Conservation (phyloP, 2,888 invertebrate species). For the Drosophila tanythrix region DNA sequence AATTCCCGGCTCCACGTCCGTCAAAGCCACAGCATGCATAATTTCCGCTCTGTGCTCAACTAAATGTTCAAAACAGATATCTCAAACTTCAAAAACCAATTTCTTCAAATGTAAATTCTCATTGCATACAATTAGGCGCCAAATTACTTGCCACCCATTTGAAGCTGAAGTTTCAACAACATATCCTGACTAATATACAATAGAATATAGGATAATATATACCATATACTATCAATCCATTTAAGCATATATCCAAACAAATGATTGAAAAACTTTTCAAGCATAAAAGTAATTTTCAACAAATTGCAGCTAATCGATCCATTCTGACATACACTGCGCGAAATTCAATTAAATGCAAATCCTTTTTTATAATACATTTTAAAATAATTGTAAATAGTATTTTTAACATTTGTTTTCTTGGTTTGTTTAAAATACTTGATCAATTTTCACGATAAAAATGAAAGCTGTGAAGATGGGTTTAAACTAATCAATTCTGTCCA, state of each 20-base stretch:
- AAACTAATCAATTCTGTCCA: not conserved
- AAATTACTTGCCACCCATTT: not conserved
- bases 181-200: not conserved
- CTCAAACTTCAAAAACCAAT: slow-evolving; percentile 18
- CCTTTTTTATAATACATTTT: not conserved
- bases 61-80: slow-evolving; percentile 34
- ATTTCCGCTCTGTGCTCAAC: slow-evolving; percentile 10
- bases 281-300: not conserved
- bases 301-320: not conserved
- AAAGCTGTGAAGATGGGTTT: not conserved
- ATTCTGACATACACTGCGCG: not conserved
- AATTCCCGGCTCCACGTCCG: not conserved
- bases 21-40: slow-evolving; percentile 15
- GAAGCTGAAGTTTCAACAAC: not conserved
- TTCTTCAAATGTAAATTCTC: slow-evolving; percentile 1
- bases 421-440: not conserved
- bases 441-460: not conserved
- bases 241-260: not conserved
- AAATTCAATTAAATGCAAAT: not conserved
- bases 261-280: not conserved
- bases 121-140: slow-evolving; percentile 32
- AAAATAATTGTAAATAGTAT: not conserved
- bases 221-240: not conserved
- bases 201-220: not conserved
- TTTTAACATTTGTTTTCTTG: not conserved